Percentiles rank a stretch among this genome's conserved stretches.
phyloP scores from a whole-genome alignment of 2,797 vertebrate species.

The Semaprochilodus insignis region DNA sequence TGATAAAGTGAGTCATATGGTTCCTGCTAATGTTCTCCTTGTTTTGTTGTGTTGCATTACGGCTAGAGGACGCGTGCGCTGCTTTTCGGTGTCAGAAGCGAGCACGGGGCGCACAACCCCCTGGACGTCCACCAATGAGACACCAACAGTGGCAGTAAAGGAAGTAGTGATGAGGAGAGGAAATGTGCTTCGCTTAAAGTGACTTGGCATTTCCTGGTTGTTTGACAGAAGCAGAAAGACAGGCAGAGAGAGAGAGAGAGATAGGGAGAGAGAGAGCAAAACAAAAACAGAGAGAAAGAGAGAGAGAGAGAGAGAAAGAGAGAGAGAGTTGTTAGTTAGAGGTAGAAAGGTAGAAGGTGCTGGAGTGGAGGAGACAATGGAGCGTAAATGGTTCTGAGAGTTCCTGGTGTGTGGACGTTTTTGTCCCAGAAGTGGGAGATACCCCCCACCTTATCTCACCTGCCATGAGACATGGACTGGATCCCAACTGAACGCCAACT shows the following conservation, averaged over 20 bases:
- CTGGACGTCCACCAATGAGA: conserved; percentile 41
- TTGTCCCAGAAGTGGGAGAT: conserved; percentile 48
- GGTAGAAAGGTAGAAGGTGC: conserved; percentile 8
- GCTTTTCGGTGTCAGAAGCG: neutral
- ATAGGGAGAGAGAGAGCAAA: no score
- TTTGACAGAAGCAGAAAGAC: conserved; percentile 60
- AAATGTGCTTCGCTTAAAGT: conserved; percentile 80
- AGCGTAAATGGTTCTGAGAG: conserved; percentile 35
- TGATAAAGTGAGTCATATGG: no score
- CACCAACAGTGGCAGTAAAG: conserved; percentile 65
- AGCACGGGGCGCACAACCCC: neutral
- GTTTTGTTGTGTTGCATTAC: no score
- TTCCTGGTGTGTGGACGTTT: conserved; percentile 29
- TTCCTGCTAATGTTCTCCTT: no score
- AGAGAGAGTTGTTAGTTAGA: conserved; percentile 26
- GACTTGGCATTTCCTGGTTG: conserved; percentile 86
- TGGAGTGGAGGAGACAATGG: conserved; percentile 6
- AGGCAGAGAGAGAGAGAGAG: conserved; percentile 28
- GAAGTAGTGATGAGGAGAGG: conserved; percentile 76
- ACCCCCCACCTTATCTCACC: conserved; percentile 68
- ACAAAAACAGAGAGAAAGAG: no score
- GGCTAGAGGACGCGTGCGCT: no score
- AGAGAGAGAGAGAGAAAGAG: no score
- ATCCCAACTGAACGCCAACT: conserved; percentile 73
- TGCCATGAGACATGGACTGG: conserved; percentile 84